A percentile compares a stretch with the other conserved stretches of the same genome.
Conservation (phyloP, 1,140 invertebrate species). For the Dendroctonus ponderosae region DNA sequence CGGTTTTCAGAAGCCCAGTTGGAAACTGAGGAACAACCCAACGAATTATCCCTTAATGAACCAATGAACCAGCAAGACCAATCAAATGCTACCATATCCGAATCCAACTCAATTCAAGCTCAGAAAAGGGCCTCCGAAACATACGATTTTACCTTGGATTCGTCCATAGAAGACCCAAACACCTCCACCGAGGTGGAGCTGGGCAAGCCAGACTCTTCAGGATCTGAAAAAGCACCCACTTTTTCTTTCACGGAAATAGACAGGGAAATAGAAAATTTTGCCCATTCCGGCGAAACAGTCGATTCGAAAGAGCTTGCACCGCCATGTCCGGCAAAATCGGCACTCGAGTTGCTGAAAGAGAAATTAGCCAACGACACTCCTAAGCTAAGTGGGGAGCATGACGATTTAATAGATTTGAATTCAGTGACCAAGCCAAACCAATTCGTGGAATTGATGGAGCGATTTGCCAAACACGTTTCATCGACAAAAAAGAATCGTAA, state of each 20-base stretch:
- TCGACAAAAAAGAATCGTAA: conserved; percentile 50
- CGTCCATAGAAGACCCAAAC: no score
- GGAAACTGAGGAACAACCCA: no score
- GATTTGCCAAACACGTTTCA: conserved; percentile 61
- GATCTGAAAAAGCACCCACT: not conserved
- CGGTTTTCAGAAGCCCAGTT: no score
- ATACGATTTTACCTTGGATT: conserved; percentile 39
- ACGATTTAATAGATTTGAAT: conserved; percentile 62
- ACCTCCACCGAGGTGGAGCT: no score
- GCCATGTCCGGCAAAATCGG: conserved; percentile 12
- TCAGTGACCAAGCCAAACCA: conserved; percentile 53
- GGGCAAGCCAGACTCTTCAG: no score
- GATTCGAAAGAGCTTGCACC: conserved; percentile 9
- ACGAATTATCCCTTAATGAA: no score
- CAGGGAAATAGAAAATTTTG: conserved; percentile 35
- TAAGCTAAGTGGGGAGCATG: conserved; percentile 57
- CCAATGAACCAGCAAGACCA: no score
- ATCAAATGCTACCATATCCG: no score
- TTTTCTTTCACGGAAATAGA: conserved; percentile 30
- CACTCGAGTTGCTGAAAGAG: conserved; percentile 41
- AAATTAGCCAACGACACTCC: conserved; percentile 51
- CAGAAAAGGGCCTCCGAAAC: not conserved
- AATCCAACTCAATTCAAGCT: no score
- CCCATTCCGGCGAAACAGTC: not conserved
- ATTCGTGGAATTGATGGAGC: conserved; percentile 59